Evolutionary conservation across 2,113 vertebrate genomes (phyloP), one percentile per base, ranked within the genome.

Genomic region (Pogonocichla stellata): DNA sequence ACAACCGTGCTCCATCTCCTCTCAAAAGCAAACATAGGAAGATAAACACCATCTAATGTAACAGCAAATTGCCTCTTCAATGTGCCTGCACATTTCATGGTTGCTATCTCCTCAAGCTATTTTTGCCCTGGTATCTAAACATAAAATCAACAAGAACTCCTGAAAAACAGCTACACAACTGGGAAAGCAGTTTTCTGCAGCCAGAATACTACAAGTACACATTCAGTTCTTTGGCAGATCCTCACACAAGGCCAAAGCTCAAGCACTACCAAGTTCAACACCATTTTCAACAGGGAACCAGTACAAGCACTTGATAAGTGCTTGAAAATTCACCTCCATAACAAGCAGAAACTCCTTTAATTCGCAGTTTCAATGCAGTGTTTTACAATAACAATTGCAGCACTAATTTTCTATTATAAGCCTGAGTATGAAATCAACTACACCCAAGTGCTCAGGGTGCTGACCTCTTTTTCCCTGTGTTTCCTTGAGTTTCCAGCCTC

Each of bases 81-180:
- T 18, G 48, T 64, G 66, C 60, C 80, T 54, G 48, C 42, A 47
- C 31, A 6, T 81, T 50, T 48, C 33, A 33, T 36, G 31, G 40
- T 9, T 90, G 53, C 78, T 80, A 34, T 36, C 66, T 77, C 62
- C 78, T 92, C 53, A 3, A 81, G 50, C 54, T 43, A 64, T 86
- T 92, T 91, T 56, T 75, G 31, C 43, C 56, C 38, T 16, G 12
- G 25, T 81, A 74, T 36, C 83, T 53, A 74, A 90, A 93, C 67
- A 70, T 8, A 48, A 80, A 90, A 89, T 57, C 86, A 92, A 56
- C 50, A 82, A 33, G 11, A 74, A 58, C 10, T 45, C 51, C 53
- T 40, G 24, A 70, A 70, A 80, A 77, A 57, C 57, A 89, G 66
- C 57, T 19, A 18, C 6, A 10, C 48, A 61, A 34, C 47, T 47